Conservation (phyloP, 1,140 invertebrate genomes). For the Lamellibrachia luymesi region DNA sequence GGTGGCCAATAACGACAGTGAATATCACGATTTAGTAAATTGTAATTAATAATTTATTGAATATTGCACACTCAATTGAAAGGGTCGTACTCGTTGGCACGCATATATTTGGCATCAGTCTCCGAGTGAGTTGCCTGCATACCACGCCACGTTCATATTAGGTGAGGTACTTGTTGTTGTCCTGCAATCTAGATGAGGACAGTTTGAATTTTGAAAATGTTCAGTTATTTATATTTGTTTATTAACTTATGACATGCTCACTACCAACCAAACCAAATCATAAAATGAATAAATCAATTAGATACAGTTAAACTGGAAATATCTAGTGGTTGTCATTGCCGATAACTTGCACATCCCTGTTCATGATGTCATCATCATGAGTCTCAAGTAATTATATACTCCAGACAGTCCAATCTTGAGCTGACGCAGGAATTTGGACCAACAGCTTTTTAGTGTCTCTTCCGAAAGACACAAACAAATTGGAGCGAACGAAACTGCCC, state of each 20-base stretch:
- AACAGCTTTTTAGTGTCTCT: too few relatives aligned
- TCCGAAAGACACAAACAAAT: too few relatives aligned
- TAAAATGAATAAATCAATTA: too few relatives aligned
- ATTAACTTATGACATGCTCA: background rate
- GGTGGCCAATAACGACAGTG: background rate
- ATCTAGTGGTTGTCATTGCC: too few relatives aligned
- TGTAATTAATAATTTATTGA: conserved; percentile 1
- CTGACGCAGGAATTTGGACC: too few relatives aligned
- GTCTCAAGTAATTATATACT: too few relatives aligned
- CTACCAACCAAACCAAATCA: too few relatives aligned
- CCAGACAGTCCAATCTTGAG: too few relatives aligned
- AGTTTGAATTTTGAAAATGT: background rate
- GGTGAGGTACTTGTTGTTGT: background rate
- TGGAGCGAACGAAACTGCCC: too few relatives aligned
- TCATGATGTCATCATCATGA: too few relatives aligned
- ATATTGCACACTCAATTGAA: background rate
- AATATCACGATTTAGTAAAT: background rate
- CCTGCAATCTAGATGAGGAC: background rate
- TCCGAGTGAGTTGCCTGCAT: background rate
- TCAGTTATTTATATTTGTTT: background rate
- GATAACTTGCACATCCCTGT: too few relatives aligned
- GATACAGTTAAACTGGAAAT: too few relatives aligned
- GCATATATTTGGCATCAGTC: background rate
- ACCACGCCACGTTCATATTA: background rate
- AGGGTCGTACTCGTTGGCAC: background rate